Percentiles rank a stretch among this genome's conserved stretches.
Evolutionary conservation across 92 coral and sea anemone species (phyloP).

Genomic region (Pocillopora meandrina): DNA sequence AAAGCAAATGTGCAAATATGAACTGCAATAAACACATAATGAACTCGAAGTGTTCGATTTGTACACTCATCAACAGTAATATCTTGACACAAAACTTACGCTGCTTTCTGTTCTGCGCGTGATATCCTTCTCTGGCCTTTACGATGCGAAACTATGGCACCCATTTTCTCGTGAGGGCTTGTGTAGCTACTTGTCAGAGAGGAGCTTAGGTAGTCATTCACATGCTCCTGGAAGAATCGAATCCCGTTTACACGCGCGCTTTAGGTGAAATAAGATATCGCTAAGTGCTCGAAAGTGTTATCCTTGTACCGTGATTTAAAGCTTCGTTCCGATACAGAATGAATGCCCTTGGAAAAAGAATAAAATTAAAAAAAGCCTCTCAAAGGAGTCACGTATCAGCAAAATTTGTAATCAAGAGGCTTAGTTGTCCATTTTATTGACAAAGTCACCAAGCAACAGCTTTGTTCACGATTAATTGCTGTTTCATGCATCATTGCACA

Average conservation of each 20-base stretch:
- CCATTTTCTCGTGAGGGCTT: slow-evolving; percentile 31
- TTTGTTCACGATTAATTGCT: slow-evolving; percentile 9
- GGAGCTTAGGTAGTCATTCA: not conserved
- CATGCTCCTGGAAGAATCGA: not conserved
- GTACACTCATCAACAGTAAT: not conserved
- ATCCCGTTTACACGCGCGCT: not conserved
- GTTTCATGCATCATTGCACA: slow-evolving; percentile 16
- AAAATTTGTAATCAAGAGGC: not conserved
- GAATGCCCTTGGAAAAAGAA: not conserved
- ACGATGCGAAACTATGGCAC: slow-evolving; percentile 65
- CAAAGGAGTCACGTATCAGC: slow-evolving; percentile 3
- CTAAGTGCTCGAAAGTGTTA: not conserved
- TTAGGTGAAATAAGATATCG: not conserved
- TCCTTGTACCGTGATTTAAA: not conserved
- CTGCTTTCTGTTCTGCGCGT: slow-evolving; percentile 57
- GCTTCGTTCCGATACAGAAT: not conserved
- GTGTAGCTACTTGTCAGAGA: not conserved
- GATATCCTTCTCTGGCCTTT: slow-evolving; percentile 31
- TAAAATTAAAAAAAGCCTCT: not conserved
- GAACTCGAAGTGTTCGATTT: not conserved
- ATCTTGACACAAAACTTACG: slow-evolving; percentile 33
- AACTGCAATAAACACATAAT: not conserved
- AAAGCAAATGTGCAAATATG: not conserved
- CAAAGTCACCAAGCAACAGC: slow-evolving; percentile 30
- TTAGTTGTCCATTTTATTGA: not conserved